phyloP scores from a whole-genome alignment of 1,140 invertebrate genomes.

The Atta cephalotes region DNA sequence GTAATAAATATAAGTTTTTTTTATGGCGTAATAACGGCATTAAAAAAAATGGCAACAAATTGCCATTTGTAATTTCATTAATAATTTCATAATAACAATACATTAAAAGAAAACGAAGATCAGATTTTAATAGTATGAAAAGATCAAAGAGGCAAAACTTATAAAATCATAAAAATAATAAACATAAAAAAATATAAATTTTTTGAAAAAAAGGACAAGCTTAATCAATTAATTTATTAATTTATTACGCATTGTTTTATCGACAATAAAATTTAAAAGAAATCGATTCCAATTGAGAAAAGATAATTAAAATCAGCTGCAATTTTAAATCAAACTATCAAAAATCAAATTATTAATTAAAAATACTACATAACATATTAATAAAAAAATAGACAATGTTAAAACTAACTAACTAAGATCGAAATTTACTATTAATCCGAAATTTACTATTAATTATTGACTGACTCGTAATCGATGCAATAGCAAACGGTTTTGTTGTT shows the following conservation, averaged over 20 bases:
- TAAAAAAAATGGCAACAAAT: not conserved
- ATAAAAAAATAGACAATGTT: not conserved
- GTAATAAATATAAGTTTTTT: not conserved
- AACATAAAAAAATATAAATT: not conserved
- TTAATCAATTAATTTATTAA: not conserved
- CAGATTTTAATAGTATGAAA: not conserved
- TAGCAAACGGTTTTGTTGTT: conserved; percentile 17
- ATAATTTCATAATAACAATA: not conserved
- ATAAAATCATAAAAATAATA: not conserved
- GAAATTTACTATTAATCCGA: not conserved
- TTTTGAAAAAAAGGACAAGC: not conserved
- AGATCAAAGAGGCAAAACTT: not conserved
- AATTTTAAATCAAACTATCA: too few relatives aligned
- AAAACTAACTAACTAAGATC: not conserved
- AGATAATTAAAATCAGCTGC: not conserved
- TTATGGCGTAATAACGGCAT: not conserved
- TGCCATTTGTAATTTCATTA: too few relatives aligned
- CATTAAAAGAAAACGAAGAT: not conserved
- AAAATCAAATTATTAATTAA: not conserved
- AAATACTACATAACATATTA: not conserved
- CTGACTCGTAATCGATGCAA: conserved; percentile 20
- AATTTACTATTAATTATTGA: conserved; percentile 1
- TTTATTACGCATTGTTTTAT: not conserved
- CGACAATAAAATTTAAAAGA: not conserved
- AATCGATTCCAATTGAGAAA: not conserved